A percentile compares a stretch with the other conserved stretches of the same genome.
Conservation (phyloP, 2,888 invertebrate species). For the Aphodius granarius region DNA sequence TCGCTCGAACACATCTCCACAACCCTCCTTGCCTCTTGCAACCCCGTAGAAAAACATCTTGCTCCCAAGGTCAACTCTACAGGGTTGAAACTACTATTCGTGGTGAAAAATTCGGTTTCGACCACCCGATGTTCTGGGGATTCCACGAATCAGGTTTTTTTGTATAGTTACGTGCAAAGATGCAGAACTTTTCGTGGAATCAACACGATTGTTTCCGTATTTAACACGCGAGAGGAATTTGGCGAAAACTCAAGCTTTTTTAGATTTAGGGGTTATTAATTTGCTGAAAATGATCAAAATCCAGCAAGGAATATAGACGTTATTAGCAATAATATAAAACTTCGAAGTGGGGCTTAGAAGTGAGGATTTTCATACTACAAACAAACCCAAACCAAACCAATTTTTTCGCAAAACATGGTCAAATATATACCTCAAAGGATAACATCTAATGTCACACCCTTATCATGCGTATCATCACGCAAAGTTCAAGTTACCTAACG, state of each 20-base stretch:
- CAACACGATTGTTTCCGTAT: slow-evolving; percentile 29
- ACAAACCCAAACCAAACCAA: too few relatives aligned
- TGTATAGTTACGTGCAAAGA: slow-evolving; percentile 41
- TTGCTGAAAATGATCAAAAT: too few relatives aligned
- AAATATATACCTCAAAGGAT: too few relatives aligned
- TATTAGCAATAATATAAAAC: too few relatives aligned
- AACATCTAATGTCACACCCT: neutral
- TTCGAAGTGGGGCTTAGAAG: too few relatives aligned
- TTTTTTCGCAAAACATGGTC: too few relatives aligned
- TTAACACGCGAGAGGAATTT: slow-evolving; percentile 15
- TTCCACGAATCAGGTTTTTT: neutral
- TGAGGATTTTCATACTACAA: too few relatives aligned
- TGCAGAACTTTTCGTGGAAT: neutral
- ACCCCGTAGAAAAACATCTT: slow-evolving; percentile 41
- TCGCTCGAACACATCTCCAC: neutral
- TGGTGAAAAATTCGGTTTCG: slow-evolving; percentile 33
- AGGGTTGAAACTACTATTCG: slow-evolving; percentile 51
- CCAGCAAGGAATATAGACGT: too few relatives aligned
- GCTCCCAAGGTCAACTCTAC: slow-evolving; percentile 48
- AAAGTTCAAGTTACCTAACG: neutral
- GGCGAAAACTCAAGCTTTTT: too few relatives aligned
- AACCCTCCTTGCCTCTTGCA: neutral
- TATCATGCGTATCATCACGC: too few relatives aligned
- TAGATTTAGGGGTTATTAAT: too few relatives aligned
- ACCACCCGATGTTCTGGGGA: neutral